Evolutionary conservation across 2,797 vertebrate species (phyloP), one percentile per base, ranked within the genome.

Genomic region (Decapterus maruadsi): DNA sequence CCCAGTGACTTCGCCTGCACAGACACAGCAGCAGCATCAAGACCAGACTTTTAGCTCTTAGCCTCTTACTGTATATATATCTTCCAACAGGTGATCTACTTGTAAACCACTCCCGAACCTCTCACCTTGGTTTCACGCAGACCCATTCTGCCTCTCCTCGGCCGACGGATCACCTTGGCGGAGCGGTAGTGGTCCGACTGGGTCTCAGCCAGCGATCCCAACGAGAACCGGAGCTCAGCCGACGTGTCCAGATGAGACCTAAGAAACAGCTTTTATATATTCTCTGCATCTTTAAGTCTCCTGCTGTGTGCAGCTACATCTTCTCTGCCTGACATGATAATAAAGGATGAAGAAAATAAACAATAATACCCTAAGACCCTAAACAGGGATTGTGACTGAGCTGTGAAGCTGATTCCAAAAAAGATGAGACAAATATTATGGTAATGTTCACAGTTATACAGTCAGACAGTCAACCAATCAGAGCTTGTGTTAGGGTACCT

Each of bases 101-200:
- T 34, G 31, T 34, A 34, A 34, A 34, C 31, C 31, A 34, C 31
- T 34, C 26, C 26, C 26, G 26, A 34, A 34, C 4, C 4, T 34
- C 20, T 87, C 81, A 97, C 98, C 97, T 98, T 98, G 76, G 96
- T 95, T 81, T 99, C 98, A 29, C 91, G 94, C 34, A 97, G 94
- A 17, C 97, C 97, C 92, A 98, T 83, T 2, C 97, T 96, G 12
- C 98, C 98, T 91, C 97, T 95, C 82, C 97, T 94, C 4, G 98
- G 95, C 85, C 98, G 90, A 68, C 96, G 95, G 91, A 98, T 97
- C 62, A 99, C 97, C 92, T 99, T 99, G 67, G 97, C 96, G 3
- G 98, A 98, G 67, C 97, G 96, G 88, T 98, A 99, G 82, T 96
- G 95, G 79, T 99, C 98, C 26, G 97, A 94, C 90, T 99, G 98